Base-by-base conservation (phyloP, 2,113 vertebrate genomes). In the Chloebia gouldiae region DNA sequence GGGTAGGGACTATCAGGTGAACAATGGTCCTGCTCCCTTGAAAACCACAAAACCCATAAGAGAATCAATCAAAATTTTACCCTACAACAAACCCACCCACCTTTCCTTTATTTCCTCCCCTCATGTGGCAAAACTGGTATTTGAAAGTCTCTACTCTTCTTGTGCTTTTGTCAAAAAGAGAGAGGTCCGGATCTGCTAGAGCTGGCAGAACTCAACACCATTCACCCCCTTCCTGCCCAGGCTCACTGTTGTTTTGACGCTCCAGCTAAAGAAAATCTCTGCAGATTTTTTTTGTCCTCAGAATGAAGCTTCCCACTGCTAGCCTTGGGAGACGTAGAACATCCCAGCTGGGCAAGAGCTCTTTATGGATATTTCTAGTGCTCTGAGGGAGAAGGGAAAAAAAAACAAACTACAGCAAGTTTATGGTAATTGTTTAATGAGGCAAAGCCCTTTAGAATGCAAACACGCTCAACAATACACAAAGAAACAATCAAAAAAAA, bases 381-480 rank as follows among this genome's bases (percentile, higher is more conserved):
- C 92, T 95, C 92, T 86, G 94, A 92, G 94, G 93, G 80, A 92
- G 72, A 93, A 90, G 11, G 7, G 4, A 1, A 8, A 49, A 92
- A 95, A 76, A 91, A 92, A 42, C 94, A 94, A 95, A 97, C 96
- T 97, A 88, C 82, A 75, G 83, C 94, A 94, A 83, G 95, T 95
- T 95, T 97, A 95, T 53, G 21, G 92, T 97, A 97, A 97, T 97
- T 96, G 95, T 98, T 98, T 98, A 98, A 98, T 98, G 97, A 96
- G 95, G 91, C 90, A 95, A 92, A 94, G 45, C 60, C 91, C 71
- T 91, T 95, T 89, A 90, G 91, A 95, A 95, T 90, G 95, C 91
- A 96, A 95, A 96, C 92, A 94, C 0, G 6, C 60, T 91, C 81
- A 97, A 97, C 97, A 98, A 98, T 96, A 93, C 95, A 97, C 95